These are phyloP conservation scores for Trichechus manatus DNA, from an alignment of 2,113 vertebrate species.

Conservation along the genomic window DNA sequence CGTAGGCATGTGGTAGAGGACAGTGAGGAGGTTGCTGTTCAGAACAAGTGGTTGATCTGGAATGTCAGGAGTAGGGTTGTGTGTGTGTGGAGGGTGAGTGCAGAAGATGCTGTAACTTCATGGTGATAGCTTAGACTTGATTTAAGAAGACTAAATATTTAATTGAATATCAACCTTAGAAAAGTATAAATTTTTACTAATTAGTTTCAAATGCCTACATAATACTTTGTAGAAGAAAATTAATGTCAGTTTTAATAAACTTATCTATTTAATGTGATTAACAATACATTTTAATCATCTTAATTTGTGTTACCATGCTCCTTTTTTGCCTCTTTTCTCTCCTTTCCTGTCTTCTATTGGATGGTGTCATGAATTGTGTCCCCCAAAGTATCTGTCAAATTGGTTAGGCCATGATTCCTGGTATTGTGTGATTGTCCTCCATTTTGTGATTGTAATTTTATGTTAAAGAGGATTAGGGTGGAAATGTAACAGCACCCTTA, in stretches of 20 bases:
- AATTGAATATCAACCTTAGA: neutral
- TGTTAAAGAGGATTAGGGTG: too few species aligned
- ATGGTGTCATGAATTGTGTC: too few species aligned
- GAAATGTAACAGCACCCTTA: too few species aligned
- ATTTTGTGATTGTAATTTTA: too few species aligned
- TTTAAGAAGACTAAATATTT: neutral
- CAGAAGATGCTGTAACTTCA: neutral
- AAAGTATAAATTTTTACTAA: neutral
- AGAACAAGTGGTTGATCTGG: neutral
- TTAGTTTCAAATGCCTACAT: neutral
- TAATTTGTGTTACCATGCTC: neutral
- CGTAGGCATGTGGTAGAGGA: neutral
- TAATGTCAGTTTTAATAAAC: neutral
- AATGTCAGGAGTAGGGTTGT: too few species aligned
- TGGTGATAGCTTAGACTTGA: neutral
- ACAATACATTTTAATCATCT: neutral
- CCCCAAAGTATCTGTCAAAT: too few species aligned
- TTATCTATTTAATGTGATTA: neutral
- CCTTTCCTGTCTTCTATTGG: neutral
- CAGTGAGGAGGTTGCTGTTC: neutral
- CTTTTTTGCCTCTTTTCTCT: neutral
- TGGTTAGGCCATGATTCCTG: too few species aligned
- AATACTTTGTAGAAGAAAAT: slow-evolving; percentile 12
- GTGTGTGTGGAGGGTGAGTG: neutral
- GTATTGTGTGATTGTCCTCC: too few species aligned